These are phyloP conservation scores for Eleginops maclovinus DNA, from an alignment of 2,113 vertebrate genomes.

Conservation along the genomic window DNA sequence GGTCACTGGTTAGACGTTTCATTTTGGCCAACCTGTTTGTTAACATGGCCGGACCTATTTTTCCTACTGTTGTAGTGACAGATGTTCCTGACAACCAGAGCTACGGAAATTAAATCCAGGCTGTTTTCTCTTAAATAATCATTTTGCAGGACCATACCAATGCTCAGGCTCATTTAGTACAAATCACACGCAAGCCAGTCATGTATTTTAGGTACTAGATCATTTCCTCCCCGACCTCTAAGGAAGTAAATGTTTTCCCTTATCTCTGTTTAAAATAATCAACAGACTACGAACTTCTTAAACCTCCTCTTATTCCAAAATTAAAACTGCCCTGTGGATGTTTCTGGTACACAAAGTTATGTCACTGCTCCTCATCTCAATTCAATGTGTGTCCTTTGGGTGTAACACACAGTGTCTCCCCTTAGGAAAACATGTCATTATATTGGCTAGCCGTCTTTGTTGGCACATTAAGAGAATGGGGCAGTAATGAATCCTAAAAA, in stretches of 20 bases:
- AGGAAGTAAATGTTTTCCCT: too few relatives aligned
- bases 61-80: background rate
- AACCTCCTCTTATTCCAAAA: background rate
- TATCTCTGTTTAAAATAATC: too few relatives aligned
- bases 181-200: background rate
- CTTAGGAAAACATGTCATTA: background rate
- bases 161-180: background rate
- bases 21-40: too few relatives aligned
- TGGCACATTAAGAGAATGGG: background rate
- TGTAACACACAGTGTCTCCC: background rate
- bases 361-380: background rate
- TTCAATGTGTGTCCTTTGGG: background rate
- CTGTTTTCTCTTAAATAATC: background rate
- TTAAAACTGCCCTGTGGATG: background rate
- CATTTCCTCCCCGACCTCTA: too few relatives aligned
- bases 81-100: background rate
- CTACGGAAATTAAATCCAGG: background rate
- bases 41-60: too few relatives aligned
- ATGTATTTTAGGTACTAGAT: background rate
- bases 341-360: background rate
- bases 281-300: background rate
- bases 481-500: too few relatives aligned
- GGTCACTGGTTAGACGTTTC: too few relatives aligned
- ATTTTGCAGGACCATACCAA: background rate
- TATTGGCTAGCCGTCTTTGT: background rate